Percentiles rank a stretch among this genome's conserved stretches.
phyloP scores from a whole-genome alignment of 2,113 vertebrate species.

The Gymnarchus niloticus region DNA sequence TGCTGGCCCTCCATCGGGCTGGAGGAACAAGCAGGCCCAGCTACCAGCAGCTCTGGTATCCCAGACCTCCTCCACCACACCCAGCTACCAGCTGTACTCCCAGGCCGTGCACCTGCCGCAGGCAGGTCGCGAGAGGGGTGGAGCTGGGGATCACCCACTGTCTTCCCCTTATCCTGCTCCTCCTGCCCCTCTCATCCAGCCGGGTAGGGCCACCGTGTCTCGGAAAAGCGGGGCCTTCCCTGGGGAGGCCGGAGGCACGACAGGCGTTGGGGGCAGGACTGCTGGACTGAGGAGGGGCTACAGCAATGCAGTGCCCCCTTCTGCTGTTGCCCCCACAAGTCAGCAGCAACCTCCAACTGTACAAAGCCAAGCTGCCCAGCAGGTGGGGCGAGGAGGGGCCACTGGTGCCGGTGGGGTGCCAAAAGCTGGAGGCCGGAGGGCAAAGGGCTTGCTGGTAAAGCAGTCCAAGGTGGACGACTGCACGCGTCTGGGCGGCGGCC shows the following conservation, averaged over 20 bases:
- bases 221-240: slow-evolving; percentile 58
- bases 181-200: slow-evolving; percentile 50
- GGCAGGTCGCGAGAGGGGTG: slow-evolving; percentile 54
- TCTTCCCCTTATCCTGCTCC: slow-evolving; percentile 17
- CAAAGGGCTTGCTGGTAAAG: slow-evolving; percentile 81
- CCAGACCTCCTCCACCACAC: slow-evolving; percentile 60
- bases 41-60: slow-evolving; percentile 65
- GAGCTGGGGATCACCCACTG: slow-evolving; percentile 42
- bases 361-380: slow-evolving; percentile 55
- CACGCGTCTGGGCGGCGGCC: slow-evolving; percentile 53
- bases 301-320: slow-evolving; percentile 57
- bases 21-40: slow-evolving; percentile 62
- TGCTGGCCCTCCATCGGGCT: slow-evolving; percentile 68
- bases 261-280: slow-evolving; percentile 47
- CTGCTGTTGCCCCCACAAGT: slow-evolving; percentile 59
- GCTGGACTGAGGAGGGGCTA: slow-evolving; percentile 64
- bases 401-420: slow-evolving; percentile 52
- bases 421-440: slow-evolving; percentile 63
- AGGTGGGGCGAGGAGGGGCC: slow-evolving; percentile 31
- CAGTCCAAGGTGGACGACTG: slow-evolving; percentile 82
- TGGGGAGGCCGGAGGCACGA: slow-evolving; percentile 51
- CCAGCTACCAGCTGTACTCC: slow-evolving; percentile 69
- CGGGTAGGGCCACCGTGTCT: slow-evolving; percentile 58
- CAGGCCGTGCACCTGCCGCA: slow-evolving; percentile 55
- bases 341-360: slow-evolving; percentile 42